Evolutionary conservation across 2,797 vertebrate species (phyloP), one percentile per base, ranked within the genome.

Genomic region (Tauraco hartlaubi): DNA sequence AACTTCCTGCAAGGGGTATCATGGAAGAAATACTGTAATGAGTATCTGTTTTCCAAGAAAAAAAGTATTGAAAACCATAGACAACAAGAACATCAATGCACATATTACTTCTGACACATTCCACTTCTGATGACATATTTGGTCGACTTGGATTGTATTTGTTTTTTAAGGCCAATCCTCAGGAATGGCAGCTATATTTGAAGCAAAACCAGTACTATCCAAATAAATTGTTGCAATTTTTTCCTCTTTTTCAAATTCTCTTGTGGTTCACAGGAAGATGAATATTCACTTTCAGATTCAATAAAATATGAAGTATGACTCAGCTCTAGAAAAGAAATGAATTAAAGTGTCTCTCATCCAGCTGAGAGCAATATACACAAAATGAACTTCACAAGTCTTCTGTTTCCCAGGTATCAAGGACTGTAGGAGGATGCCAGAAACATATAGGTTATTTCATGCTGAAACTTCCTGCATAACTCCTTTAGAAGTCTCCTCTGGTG

Each of bases 91-190:
- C 49, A 95, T 96, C 66, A 74, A 91, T 94, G 92, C 78, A 92
- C n/a, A 12, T 89, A 77, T 80, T 95, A 86, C 28, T 93, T 91
- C 56, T 92, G 85, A 94, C 69, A 93, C 13, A 35, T 91, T 93
- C 54, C 9, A 59, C 49, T 88, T 92, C 22, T 80, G 56, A 72
- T 87, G 35, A 81, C 89, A 85, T 91, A 90, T 66, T 88, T 86
- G 73, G 15, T 35, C 93, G 75, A 73, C 63, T 88, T 89, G 61
- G 56, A 73, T 84, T 88, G 3, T 28, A 51, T 91, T 84, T 93
- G 31, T 12, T 80, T 94, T 94, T 96, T 88, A 94, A 92, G 73
- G 78, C 43, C 61, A 93, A 39, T 74, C 43, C 74, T 85, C 28
- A 74, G 87, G 20, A 86, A 86, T 90, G 18, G 14, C 17, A 90